These are phyloP conservation scores for Nymphalis io DNA, from an alignment of 1,140 invertebrate genomes.

Conservation along the genomic window DNA sequence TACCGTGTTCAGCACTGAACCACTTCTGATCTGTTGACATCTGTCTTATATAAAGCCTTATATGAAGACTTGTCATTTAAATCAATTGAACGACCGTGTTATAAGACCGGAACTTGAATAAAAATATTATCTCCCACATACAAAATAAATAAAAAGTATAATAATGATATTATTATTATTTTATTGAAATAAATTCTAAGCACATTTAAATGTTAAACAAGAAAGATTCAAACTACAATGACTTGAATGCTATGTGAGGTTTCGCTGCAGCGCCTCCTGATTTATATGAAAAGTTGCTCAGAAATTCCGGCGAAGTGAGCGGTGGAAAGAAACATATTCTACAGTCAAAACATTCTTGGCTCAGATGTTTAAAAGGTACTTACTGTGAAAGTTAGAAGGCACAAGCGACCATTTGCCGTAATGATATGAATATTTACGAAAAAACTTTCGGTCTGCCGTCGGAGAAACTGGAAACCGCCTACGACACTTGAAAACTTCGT, in stretches of 20 bases:
- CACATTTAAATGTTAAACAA: background rate
- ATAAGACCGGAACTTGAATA: no score
- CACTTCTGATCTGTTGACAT: no score
- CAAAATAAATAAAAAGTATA: no score
- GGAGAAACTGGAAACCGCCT: constrained; percentile 9
- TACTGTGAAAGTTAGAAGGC: constrained; percentile 19
- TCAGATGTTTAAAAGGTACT: constrained; percentile 45
- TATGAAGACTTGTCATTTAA: no score
- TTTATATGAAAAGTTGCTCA: constrained; percentile 71
- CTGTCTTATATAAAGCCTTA: no score
- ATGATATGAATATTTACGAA: constrained; percentile 18
- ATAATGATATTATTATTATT: no score
- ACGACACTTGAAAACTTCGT: constrained; percentile 7
- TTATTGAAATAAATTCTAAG: no score
- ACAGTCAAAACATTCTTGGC: constrained; percentile 50
- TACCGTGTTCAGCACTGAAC: no score
- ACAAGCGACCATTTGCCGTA: constrained; percentile 11
- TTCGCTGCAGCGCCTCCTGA: constrained; percentile 56
- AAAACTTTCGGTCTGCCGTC: constrained; percentile 5
- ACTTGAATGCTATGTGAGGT: constrained; percentile 38
- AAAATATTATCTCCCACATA: no score
- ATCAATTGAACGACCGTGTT: no score
- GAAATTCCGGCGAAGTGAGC: constrained; percentile 51
- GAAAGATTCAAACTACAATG: constrained; percentile 3
- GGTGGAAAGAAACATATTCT: constrained; percentile 54